These are phyloP conservation scores for Hypanus sabinus DNA, from an alignment of 2,113 vertebrate species.

Conservation along the genomic window DNA sequence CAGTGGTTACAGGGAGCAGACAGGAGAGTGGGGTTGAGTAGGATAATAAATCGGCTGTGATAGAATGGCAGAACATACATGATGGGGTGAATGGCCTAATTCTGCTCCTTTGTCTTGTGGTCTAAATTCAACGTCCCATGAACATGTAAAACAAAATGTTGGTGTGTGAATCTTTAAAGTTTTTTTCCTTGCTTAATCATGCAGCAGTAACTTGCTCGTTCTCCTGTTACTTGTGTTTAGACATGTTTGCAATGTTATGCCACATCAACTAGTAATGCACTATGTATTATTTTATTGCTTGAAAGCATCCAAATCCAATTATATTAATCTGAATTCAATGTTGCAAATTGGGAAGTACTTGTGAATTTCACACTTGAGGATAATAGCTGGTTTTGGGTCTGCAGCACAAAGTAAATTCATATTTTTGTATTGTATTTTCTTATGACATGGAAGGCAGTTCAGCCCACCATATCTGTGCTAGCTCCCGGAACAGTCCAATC, in stretches of 20 bases:
- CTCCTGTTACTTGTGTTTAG: background rate
- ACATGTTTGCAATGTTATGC: background rate
- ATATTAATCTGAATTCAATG: background rate
- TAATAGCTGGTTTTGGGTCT: background rate
- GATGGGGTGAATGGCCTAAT: too few species aligned
- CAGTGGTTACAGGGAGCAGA: too few species aligned
- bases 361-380: background rate
- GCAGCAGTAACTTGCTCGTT: background rate
- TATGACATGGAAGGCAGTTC: background rate
- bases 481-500: too few species aligned
- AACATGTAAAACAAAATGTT: too few species aligned
- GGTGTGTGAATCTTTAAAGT: background rate
- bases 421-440: background rate
- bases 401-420: background rate
- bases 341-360: background rate
- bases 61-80: too few species aligned
- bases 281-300: background rate
- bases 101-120: too few species aligned
- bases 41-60: too few species aligned
- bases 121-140: too few species aligned
- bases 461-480: too few species aligned
- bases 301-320: background rate
- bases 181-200: background rate
- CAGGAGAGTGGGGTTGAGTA: too few species aligned
- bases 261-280: background rate